Evolutionary conservation across 2,888 invertebrate genomes (phyloP).

Genomic region (Athetis lepigone): DNA sequence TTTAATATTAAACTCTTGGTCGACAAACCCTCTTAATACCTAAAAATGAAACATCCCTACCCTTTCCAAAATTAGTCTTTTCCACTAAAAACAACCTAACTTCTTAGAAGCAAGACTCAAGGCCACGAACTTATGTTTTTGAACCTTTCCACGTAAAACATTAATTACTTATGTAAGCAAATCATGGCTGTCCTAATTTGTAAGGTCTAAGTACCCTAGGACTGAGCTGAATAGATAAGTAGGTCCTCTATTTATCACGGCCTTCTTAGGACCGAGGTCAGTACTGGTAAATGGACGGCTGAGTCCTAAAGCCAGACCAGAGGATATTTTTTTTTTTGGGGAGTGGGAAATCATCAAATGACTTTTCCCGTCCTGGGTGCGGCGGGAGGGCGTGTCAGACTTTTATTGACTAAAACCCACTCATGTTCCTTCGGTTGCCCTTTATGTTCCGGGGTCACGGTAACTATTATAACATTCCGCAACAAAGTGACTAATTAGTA

Average conservation of each 20-base stretch:
- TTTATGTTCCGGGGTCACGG: too few relatives aligned
- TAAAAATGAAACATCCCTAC: neutral
- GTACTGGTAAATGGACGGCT: conserved; percentile 1
- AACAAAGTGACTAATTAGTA: too few relatives aligned
- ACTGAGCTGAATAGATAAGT: conserved; percentile 34
- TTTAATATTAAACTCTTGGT: too few relatives aligned
- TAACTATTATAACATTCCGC: too few relatives aligned
- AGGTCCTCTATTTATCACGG: conserved; percentile 26
- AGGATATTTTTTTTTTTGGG: too few relatives aligned
- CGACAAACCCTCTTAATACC: neutral
- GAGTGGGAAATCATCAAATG: too few relatives aligned
- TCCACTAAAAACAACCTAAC: neutral
- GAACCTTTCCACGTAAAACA: conserved; percentile 31
- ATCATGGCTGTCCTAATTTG: conserved; percentile 28
- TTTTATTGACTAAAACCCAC: too few relatives aligned
- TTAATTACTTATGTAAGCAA: conserved; percentile 40
- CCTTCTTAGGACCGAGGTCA: conserved; percentile 3
- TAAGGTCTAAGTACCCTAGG: conserved; percentile 13
- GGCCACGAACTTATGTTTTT: conserved; percentile 13
- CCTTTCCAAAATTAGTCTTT: neutral
- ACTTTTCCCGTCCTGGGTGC: too few relatives aligned
- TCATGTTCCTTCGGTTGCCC: too few relatives aligned
- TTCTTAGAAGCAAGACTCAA: neutral
- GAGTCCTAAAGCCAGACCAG: too few relatives aligned
- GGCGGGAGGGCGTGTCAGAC: too few relatives aligned